A percentile compares a stretch with the other conserved stretches of the same genome.
phyloP scores from a whole-genome alignment of 2,113 vertebrate genomes.

The Psammodynastes pulverulentus region DNA sequence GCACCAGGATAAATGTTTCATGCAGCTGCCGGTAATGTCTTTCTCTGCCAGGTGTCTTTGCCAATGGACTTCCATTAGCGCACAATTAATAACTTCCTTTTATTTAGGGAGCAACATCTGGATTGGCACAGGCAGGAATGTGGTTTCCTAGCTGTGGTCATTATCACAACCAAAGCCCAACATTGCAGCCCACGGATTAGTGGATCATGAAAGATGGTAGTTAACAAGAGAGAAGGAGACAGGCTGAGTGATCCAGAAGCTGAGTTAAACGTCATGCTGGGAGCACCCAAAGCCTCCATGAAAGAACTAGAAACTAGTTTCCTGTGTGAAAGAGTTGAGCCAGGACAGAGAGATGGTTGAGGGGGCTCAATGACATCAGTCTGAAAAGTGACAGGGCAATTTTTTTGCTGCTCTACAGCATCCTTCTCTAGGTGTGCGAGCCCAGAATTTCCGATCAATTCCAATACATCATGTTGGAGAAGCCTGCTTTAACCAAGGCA shows the following conservation, averaged over 20 bases:
- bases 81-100: constrained; percentile 15
- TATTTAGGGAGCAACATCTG: constrained; percentile 9
- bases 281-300: background rate
- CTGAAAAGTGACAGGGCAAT: background rate
- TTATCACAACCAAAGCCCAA: background rate
- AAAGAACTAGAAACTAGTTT: background rate
- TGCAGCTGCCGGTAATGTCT: background rate
- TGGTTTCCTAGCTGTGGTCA: constrained; percentile 3
- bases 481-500: background rate
- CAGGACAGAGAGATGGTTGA: background rate
- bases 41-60: background rate
- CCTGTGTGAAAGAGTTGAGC: background rate
- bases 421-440: background rate
- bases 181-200: background rate
- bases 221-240: background rate
- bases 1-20: background rate
- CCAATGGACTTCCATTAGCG: constrained; percentile 5
- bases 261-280: background rate
- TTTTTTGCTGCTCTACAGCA: background rate
- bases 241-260: background rate
- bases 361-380: background rate
- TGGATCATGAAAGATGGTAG: background rate
- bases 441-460: background rate
- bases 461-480: background rate
- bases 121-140: background rate